These are phyloP conservation scores for Bombus sylvicola DNA, from an alignment of 1,140 invertebrate genomes.

Conservation along the genomic window DNA sequence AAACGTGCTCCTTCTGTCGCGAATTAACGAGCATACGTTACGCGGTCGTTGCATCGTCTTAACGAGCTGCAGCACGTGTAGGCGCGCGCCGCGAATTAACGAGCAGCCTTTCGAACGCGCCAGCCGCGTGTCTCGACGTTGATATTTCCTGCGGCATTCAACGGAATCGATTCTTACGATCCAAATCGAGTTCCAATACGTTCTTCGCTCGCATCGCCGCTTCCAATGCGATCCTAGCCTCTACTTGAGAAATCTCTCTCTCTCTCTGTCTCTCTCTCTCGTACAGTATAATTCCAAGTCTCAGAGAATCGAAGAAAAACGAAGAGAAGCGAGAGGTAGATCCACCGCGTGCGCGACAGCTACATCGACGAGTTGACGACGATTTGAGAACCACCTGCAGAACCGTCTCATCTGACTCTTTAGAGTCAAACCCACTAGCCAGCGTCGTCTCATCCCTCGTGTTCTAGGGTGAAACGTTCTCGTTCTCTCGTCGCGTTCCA, in stretches of 20 bases:
- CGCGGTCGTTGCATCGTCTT: slow-evolving; percentile 17
- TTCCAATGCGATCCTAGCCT: neutral
- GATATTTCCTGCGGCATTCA: neutral
- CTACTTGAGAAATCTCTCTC: too few relatives aligned
- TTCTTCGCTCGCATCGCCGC: neutral
- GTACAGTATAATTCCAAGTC: too few relatives aligned
- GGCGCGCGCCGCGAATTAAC: slow-evolving; percentile 19
- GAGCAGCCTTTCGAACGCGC: neutral
- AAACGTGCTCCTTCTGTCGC: slow-evolving; percentile 19
- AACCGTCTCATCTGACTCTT: neutral
- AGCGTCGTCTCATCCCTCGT: too few relatives aligned
- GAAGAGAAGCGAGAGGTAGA: too few relatives aligned
- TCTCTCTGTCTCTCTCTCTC: too few relatives aligned
- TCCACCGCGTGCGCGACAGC: too few relatives aligned
- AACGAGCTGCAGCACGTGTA: slow-evolving; percentile 14
- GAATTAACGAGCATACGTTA: neutral
- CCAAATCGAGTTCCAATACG: neutral
- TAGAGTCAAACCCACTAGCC: neutral
- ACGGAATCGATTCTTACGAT: neutral
- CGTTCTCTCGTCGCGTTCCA: neutral
- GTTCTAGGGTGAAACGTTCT: neutral
- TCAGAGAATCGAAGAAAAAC: too few relatives aligned
- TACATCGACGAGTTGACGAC: too few relatives aligned
- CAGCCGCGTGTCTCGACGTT: too few relatives aligned
- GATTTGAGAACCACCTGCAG: neutral